Base-by-base conservation (phyloP, 1,140 invertebrate genomes). In the Drosophila insularis region DNA sequence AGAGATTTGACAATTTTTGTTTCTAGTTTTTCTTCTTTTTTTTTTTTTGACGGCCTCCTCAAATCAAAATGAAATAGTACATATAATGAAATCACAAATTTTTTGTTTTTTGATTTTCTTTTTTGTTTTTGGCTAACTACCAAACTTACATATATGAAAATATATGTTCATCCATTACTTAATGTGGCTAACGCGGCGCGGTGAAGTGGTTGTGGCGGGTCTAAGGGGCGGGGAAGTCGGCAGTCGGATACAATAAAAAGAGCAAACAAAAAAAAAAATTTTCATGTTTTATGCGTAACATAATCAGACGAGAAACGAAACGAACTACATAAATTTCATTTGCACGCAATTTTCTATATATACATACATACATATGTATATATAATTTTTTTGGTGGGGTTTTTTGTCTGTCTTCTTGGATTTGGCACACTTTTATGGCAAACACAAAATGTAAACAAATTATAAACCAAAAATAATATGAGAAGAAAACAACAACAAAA, bases 401-500 rank as follows among this genome's bases (percentile, higher is more conserved):
- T 23, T 23, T 23, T 23, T 4, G 23, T 23, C 23, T 39, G n/a
- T 14, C 53, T 35, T 39, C 71, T 70, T 50, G 43, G 17, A 50
- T 50, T 63, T 85, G 82, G 84, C 82, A 87, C 80, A 89, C 79
- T 87, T 87, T 87, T 64, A 87, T 80, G 79, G 70, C 39, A 54
- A 46, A n/a, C 68, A 55, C 68, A 55, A 82, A 86, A 87, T 89
- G 84, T 87, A 87, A 87, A 87, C 84, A 87, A 87, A 89, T 78
- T 79, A 73, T 76, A 71, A 46, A 10, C 39, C 39, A 66, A 21
- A 70, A 65, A 32, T 64, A 69, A 54, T 65, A 71, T 35, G 4
- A 19, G 23, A 40, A 56, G 40, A 46, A 40, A 56, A 11, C 6
- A 64, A 4, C n/a, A n/a, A n/a, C n/a, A 5, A 27, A 27, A 37